These are phyloP conservation scores for Artibeus lituratus DNA, from an alignment of 2,797 vertebrate genomes.

Conservation along the genomic window DNA sequence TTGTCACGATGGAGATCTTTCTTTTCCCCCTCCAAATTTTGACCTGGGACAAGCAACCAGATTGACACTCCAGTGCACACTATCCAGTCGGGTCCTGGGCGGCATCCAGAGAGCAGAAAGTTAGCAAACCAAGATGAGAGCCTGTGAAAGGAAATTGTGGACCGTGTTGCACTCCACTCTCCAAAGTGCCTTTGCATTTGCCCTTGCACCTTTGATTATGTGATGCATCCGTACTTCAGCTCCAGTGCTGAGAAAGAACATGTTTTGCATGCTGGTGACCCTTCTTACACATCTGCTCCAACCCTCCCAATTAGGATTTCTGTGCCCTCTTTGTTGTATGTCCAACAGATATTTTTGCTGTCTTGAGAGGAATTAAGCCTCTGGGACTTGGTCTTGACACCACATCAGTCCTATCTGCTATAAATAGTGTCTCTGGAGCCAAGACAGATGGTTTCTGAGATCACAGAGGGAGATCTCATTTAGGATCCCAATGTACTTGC, in stretches of 20 bases:
- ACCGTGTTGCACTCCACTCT: not conserved
- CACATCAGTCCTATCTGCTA: conserved; percentile 39
- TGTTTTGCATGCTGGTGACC: not conserved
- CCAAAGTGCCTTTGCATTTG: not conserved
- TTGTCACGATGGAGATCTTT: conserved; percentile 3
- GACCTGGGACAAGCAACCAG: not conserved
- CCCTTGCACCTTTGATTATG: not conserved
- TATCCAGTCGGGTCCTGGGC: not conserved
- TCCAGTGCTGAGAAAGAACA: not conserved
- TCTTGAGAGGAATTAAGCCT: conserved; percentile 34
- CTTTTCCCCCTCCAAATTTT: not conserved
- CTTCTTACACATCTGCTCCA: not conserved
- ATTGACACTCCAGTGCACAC: not conserved
- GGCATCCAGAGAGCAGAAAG: not conserved
- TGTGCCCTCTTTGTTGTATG: conserved; percentile 10
- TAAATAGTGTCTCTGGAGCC: conserved; percentile 28
- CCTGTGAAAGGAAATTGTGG: not conserved
- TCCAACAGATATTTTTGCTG: conserved; percentile 11
- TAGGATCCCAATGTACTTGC: not conserved
- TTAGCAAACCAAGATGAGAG: not conserved
- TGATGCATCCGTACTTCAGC: not conserved
- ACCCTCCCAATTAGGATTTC: not conserved
- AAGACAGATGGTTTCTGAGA: conserved; percentile 53
- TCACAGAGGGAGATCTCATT: conserved; percentile 25
- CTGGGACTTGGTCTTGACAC: conserved; percentile 31